Evolutionary conservation across 2,113 vertebrate species (phyloP), one percentile per base, ranked within the genome.

Genomic region (Eudyptes chrysolophus): DNA sequence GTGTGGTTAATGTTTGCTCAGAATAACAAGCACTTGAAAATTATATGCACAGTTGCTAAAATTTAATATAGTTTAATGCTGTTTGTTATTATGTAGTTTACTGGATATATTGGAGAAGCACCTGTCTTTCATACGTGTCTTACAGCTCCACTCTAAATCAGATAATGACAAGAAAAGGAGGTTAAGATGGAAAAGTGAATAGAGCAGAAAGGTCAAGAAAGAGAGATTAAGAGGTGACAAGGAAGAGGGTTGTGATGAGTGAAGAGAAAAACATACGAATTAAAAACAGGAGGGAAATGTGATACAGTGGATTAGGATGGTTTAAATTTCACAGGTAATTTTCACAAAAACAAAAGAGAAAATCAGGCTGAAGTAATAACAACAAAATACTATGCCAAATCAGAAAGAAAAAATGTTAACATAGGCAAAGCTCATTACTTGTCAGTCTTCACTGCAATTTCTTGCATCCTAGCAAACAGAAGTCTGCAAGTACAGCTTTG

Each of bases 291-390:
- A 84, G 36, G 54, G 82, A 95, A 90, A 90, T 57, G 29, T 71
- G 80, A 81, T 84, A 62, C 49, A 30, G 65, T 72, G 66, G 54
- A 77, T 95, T 85, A 79, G n/a, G n/a, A 27, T 77, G 46, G 52
- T 83, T 94, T 93, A 83, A 94, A 65, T 92, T 87, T 96, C 57
- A 79, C 66, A 92, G 87, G 49, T 83, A 55, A 51, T 79, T 91
- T 94, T 83, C 81, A 70, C 30, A 81, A 66, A 85, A 94, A 46
- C 34, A 55, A 65, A 44, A 70, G 52, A 54, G 40, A 84, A 79
- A 94, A 89, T 75, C 40, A 49, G 26, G 38, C 40, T 87, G 30
- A 87, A 87, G 16, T 81, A 87, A 66, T 77, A 88, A 68, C 44
- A 93, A 36, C 34, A 89, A 78, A 85, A 74, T 49, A 22, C 64